Evolutionary conservation across 2,113 vertebrate species (phyloP), one percentile per base, ranked within the genome.

Genomic region (Guaruba guarouba): DNA sequence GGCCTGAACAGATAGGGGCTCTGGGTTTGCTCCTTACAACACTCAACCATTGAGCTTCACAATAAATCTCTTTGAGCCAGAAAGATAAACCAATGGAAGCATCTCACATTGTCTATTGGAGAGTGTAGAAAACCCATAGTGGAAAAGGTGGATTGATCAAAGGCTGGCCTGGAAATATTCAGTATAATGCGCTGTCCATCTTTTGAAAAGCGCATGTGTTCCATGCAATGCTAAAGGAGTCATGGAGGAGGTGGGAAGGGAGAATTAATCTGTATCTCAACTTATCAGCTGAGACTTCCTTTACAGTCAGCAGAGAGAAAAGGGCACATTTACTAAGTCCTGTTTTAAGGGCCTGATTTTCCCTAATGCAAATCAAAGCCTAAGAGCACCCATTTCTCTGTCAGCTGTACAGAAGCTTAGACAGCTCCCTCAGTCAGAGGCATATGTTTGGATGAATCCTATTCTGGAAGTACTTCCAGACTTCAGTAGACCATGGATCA

Each of bases 161-260:
- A 71, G 75, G 12, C 64, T 52, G 13, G 8, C 44, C 52, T 80
- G 35, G 33, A 82, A 90, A 39, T 57, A 43, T 1, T 41, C 20
- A 33, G 8, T 73, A 23, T 39, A 76, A 43, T 28, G n/a, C 17
- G 57, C 11, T 1, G 0, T 17, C 2, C 19, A 13, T 39, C 23
- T 82, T 77, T 31, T n/a, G 20, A 35, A n/a, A 84, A 66, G 54
- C 0, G 0, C 6, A 2, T 39, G 3, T 76, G 22, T 14, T 61
- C 18, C 5, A 35, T 44, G 10, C 6, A 3, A 63, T 54, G 61
- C 22, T 89, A n/a, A 66, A 89, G 61, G 18, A 80, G 10, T 31
- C 63, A 57, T 1, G 69, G n/a, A 81, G 28, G 19, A 23, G 1
- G 4, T 29, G 11, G 6, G 24, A 66, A 71, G 13, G 29, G 35